Evolutionary conservation across 2,888 invertebrate genomes (phyloP).

Genomic region (Drosophila kokeensis): DNA sequence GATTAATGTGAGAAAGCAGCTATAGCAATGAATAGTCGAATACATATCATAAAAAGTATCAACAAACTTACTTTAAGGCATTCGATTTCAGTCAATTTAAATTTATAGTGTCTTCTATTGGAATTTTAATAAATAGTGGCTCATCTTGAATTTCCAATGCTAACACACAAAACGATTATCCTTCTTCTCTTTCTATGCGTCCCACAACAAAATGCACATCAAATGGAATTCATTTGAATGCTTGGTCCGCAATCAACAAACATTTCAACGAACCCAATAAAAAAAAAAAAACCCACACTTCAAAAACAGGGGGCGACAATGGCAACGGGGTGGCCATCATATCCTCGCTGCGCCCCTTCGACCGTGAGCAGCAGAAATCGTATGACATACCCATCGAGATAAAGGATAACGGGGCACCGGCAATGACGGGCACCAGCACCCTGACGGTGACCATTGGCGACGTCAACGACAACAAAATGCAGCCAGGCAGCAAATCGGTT

Average conservation of each 20-base stretch:
- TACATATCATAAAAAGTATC: not conserved
- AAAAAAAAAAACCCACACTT: not conserved
- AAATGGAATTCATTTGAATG: constrained; percentile 48
- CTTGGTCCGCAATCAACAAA: constrained; percentile 26
- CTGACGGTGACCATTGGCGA: constrained; percentile 98
- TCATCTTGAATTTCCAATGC: constrained; percentile 23
- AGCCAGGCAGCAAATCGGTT: constrained; percentile 97
- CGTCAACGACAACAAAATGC: constrained; percentile 99
- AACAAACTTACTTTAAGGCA: not conserved
- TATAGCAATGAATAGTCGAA: not conserved
- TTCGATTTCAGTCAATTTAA: not conserved
- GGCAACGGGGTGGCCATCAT: constrained; percentile 98
- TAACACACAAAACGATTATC: constrained; percentile 15
- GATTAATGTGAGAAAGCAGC: not conserved
- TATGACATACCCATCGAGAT: constrained; percentile 98
- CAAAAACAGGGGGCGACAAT: constrained; percentile 92
- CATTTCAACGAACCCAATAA: not conserved
- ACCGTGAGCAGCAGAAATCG: constrained; percentile 97
- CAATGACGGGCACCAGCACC: constrained; percentile 97
- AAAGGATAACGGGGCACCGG: constrained; percentile 97
- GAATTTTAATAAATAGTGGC: not conserved
- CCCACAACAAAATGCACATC: constrained; percentile 19
- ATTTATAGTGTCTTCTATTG: not conserved
- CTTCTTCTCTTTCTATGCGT: constrained; percentile 21
- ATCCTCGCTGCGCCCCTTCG: constrained; percentile 95